These are phyloP conservation scores for Apostichopus californicus DNA, from an alignment of 35 echinoderm and acorn worm genomes.

Conservation along the genomic window DNA sequence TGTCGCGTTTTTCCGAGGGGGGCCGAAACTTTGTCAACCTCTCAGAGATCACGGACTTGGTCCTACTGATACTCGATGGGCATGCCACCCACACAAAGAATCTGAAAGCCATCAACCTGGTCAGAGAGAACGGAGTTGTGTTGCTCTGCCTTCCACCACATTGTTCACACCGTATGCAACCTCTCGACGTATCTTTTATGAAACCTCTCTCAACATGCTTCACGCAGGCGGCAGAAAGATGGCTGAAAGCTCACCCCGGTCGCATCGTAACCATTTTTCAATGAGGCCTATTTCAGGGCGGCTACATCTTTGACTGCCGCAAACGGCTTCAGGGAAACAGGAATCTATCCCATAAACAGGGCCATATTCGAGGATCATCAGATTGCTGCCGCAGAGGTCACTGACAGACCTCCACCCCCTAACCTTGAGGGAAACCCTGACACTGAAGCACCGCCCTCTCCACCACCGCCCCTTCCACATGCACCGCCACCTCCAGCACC, in stretches of 20 bases:
- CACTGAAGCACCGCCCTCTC: not conserved
- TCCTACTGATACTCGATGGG: constrained; percentile 38
- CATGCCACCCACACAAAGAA: constrained; percentile 15
- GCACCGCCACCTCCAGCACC: not conserved
- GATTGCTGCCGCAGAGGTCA: constrained; percentile 38
- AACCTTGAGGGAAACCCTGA: not conserved
- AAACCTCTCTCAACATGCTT: constrained; percentile 40
- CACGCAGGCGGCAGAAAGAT: constrained; percentile 7
- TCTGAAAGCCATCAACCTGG: constrained; percentile 38
- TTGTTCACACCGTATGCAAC: constrained; percentile 48
- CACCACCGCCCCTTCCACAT: not conserved
- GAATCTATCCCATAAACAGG: constrained; percentile 30
- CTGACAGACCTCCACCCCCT: constrained; percentile 17
- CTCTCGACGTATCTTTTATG: constrained; percentile 50
- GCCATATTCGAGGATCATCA: constrained; percentile 40
- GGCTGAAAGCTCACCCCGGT: not conserved
- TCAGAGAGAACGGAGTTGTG: not conserved
- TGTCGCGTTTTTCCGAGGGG: no score
- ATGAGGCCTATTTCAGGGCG: not conserved
- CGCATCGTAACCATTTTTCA: constrained; percentile 9
- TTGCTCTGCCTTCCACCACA: constrained; percentile 37
- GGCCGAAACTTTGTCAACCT: not conserved
- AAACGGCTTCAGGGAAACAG: constrained; percentile 23
- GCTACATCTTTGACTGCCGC: constrained; percentile 15
- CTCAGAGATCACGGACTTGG: not conserved